These are phyloP conservation scores for Scaptomyza flava DNA, from an alignment of 2,888 invertebrate genomes.

Conservation along the genomic window DNA sequence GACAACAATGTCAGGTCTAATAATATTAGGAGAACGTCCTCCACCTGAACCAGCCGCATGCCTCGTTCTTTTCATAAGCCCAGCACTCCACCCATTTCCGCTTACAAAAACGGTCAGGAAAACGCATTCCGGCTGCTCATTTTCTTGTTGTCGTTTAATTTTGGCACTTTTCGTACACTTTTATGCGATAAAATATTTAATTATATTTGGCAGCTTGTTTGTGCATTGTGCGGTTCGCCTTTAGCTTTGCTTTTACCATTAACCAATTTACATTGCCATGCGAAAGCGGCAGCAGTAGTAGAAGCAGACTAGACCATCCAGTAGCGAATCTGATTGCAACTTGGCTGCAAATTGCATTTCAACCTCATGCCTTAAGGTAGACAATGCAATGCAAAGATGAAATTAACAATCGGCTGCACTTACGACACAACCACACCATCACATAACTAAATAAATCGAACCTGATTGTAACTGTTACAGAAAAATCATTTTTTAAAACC, in stretches of 20 bases:
- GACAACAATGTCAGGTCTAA: constrained; percentile 75
- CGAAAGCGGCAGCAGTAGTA: constrained; percentile 18
- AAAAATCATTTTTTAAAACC: too few relatives aligned
- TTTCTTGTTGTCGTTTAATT: constrained; percentile 76
- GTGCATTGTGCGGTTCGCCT: constrained; percentile 68
- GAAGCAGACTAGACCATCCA: neutral
- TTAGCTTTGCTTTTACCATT: constrained; percentile 20
- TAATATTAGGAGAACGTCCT: constrained; percentile 63
- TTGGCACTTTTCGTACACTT: constrained; percentile 72
- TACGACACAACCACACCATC: too few relatives aligned
- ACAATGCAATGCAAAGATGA: constrained; percentile 2
- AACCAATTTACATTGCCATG: constrained; percentile 62
- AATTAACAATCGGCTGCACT: too few relatives aligned
- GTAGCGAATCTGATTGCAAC: neutral
- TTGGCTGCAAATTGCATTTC: constrained; percentile 48
- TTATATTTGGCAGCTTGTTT: constrained; percentile 77
- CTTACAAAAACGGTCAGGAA: constrained; percentile 38
- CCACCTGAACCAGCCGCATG: constrained; percentile 50
- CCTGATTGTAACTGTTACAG: too few relatives aligned
- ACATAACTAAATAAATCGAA: too few relatives aligned
- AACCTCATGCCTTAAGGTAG: constrained; percentile 26
- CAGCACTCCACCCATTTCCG: neutral
- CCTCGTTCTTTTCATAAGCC: constrained; percentile 12
- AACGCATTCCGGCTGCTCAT: constrained; percentile 76
- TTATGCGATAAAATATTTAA: constrained; percentile 80